Conservation (phyloP, 2,797 vertebrate species). For the Allobates femoralis region DNA sequence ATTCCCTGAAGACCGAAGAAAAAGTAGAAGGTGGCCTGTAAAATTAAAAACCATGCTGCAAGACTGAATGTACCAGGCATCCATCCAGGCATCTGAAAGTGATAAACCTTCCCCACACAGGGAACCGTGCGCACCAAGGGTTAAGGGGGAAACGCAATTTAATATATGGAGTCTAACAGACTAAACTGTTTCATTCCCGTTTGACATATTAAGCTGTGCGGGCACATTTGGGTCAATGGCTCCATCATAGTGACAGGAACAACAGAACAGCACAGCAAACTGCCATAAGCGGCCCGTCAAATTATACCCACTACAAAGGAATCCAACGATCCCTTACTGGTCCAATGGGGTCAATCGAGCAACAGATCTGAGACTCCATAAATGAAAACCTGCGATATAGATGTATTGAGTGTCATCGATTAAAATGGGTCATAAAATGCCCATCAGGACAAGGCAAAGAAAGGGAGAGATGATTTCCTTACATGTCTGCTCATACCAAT, state of each 20-base stretch:
- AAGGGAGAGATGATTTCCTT: no score
- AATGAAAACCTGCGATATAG: no score
- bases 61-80: conserved; percentile 9
- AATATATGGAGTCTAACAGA: neutral
- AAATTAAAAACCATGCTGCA: neutral
- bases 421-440: neutral
- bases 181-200: neutral
- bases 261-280: no score
- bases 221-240: no score
- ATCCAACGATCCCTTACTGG: no score
- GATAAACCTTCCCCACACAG: conserved; percentile 4
- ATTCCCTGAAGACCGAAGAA: neutral
- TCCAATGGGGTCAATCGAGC: no score
- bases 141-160: neutral
- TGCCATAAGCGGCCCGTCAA: no score
- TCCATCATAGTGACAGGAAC: no score
- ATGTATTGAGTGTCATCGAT: no score
- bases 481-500: no score
- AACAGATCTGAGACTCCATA: no score
- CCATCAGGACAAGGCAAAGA: neutral
- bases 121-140: neutral
- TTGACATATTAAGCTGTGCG: neutral
- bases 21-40: neutral
- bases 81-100: conserved; percentile 12
- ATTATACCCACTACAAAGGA: no score